Conservation (phyloP, 2,888 invertebrate species). For the Petrophora chlorosata region DNA sequence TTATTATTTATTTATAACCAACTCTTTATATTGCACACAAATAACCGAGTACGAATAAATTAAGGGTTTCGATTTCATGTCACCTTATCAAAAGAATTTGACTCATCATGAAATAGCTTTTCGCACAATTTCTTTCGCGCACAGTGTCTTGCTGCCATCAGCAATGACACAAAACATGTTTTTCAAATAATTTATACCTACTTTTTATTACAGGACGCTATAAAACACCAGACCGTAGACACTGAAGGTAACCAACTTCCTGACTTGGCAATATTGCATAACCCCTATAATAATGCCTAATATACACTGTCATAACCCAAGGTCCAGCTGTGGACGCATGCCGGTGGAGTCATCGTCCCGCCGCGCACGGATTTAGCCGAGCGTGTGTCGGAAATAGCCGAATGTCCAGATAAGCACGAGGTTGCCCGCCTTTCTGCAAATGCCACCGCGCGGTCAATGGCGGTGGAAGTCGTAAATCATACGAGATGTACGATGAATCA, state of each 20-base stretch:
- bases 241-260: conserved; percentile 22
- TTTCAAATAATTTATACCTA: too few relatives aligned
- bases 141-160: too few relatives aligned
- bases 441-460: conserved; percentile 61
- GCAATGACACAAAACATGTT: too few relatives aligned
- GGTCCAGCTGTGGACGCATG: conserved; percentile 66
- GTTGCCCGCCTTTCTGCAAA: conserved; percentile 68
- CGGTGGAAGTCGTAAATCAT: conserved; percentile 37
- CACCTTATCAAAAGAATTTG: too few relatives aligned
- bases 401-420: conserved; percentile 68
- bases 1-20: too few relatives aligned
- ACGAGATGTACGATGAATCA: conserved; percentile 12
- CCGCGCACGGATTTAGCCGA: conserved; percentile 74
- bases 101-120: too few relatives aligned
- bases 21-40: too few relatives aligned
- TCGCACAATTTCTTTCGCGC: too few relatives aligned
- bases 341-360: conserved; percentile 78
- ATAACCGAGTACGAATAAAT: too few relatives aligned
- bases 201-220: not conserved
- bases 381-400: conserved; percentile 75
- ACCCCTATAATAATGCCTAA: conserved; percentile 47
- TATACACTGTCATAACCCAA: conserved; percentile 54
- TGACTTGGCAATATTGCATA: conserved; percentile 28
- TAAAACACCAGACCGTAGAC: conserved; percentile 15
- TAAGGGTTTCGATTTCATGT: too few relatives aligned